These are phyloP conservation scores for Pandemis cinnamomeana DNA, from an alignment of 2,888 invertebrate genomes.

Conservation along the genomic window DNA sequence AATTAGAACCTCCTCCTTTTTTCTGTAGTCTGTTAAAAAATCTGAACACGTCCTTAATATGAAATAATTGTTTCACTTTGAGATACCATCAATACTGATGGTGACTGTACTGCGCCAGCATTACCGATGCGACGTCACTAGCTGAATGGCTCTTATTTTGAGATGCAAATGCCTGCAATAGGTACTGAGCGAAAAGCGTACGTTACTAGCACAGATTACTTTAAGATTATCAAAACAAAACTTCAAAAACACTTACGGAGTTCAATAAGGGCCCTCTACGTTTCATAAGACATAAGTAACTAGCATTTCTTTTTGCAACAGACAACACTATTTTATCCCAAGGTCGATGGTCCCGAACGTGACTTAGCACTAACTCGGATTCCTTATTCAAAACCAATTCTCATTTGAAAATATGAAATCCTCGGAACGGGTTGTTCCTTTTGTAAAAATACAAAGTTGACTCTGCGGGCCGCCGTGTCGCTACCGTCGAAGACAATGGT, in stretches of 20 bases:
- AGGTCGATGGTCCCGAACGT: constrained; percentile 55
- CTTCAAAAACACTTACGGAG: neutral
- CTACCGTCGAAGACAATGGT: neutral
- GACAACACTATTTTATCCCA: constrained; percentile 32
- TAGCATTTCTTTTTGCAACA: constrained; percentile 26
- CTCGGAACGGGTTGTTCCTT: constrained; percentile 68
- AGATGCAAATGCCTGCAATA: too few relatives aligned
- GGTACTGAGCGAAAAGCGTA: too few relatives aligned
- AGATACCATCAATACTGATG: too few relatives aligned
- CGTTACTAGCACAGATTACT: too few relatives aligned
- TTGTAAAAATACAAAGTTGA: constrained; percentile 31
- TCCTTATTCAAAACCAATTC: constrained; percentile 72
- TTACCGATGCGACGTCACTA: too few relatives aligned
- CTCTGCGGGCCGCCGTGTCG: constrained; percentile 21
- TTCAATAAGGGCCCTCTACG: neutral
- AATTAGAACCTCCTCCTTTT: too few relatives aligned
- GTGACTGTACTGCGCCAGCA: too few relatives aligned
- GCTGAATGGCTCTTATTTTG: too few relatives aligned
- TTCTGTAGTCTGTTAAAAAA: too few relatives aligned
- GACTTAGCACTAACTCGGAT: constrained; percentile 71
- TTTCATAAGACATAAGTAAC: neutral
- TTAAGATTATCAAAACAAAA: too few relatives aligned
- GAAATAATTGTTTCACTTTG: too few relatives aligned
- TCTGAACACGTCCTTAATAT: too few relatives aligned
- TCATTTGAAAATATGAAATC: constrained; percentile 81